Conservation (phyloP, 2,888 invertebrate species). For the Amphipoea oculea region DNA sequence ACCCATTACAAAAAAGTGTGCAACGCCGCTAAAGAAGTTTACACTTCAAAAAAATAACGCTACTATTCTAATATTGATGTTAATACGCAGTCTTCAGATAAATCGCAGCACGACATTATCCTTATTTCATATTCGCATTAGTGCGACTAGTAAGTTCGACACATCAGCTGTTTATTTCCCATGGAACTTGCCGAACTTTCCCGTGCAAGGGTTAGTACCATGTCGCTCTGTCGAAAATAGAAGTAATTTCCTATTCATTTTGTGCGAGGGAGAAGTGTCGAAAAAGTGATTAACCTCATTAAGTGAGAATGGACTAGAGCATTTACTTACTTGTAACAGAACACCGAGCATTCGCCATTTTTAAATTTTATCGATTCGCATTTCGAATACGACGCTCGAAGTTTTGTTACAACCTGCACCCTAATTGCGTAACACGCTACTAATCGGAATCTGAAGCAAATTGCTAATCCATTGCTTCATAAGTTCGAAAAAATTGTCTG, state of each 20-base stretch:
- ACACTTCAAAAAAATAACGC: too few species aligned
- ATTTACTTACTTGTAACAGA: background rate
- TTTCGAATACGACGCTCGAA: background rate
- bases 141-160: background rate
- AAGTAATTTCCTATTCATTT: slow-evolving; percentile 22
- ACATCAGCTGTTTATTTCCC: slow-evolving; percentile 49
- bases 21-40: too few species aligned
- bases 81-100: background rate
- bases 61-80: background rate
- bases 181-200: slow-evolving; percentile 48
- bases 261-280: background rate
- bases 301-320: too few species aligned
- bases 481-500: too few species aligned
- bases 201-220: slow-evolving; percentile 26
- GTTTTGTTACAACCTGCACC: background rate
- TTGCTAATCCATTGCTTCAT: too few species aligned
- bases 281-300: background rate
- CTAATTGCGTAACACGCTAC: too few species aligned
- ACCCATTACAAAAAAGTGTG: too few species aligned
- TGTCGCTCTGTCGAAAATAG: slow-evolving; percentile 11
- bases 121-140: slow-evolving; percentile 23
- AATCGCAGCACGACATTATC: background rate
- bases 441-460: too few species aligned
- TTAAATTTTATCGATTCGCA: background rate
- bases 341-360: background rate